Evolutionary conservation across 2,888 invertebrate species (phyloP).

Genomic region (Pilophorus perplexus): DNA sequence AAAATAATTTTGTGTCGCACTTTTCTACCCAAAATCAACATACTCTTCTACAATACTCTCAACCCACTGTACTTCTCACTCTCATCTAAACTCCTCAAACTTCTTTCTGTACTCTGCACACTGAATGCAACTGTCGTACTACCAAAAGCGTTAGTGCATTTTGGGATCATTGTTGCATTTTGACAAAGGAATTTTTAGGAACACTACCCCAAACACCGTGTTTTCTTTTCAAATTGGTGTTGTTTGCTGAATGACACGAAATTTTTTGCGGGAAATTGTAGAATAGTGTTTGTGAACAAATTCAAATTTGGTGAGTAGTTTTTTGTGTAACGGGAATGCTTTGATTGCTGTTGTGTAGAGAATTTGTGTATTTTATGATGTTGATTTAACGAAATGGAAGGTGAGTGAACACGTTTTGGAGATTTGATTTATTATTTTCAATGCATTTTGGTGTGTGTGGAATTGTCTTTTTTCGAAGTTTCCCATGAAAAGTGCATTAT

Average conservation of each 20-base stretch:
- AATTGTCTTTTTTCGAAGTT: neutral
- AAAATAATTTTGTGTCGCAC: neutral
- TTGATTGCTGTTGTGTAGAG: slow-evolving; percentile 34
- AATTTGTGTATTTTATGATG: slow-evolving; percentile 1
- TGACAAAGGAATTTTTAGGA: slow-evolving; percentile 14
- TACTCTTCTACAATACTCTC: neutral
- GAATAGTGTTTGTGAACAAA: slow-evolving; percentile 27
- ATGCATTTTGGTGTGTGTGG: slow-evolving; percentile 6
- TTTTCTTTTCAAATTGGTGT: slow-evolving; percentile 29
- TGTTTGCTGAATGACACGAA: slow-evolving; percentile 37
- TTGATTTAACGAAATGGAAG: neutral
- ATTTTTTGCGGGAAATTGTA: slow-evolving; percentile 21
- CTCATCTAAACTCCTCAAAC: slow-evolving; percentile 4
- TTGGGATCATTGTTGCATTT: slow-evolving; percentile 40
- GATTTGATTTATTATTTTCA: neutral
- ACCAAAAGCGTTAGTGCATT: slow-evolving; percentile 30
- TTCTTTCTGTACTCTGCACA: slow-evolving; percentile 12
- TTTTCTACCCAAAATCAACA: slow-evolving; percentile 2
- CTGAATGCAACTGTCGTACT: slow-evolving; percentile 33
- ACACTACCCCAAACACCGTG: too few species aligned
- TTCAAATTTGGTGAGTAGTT: slow-evolving; percentile 17
- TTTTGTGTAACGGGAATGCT: slow-evolving; percentile 26
- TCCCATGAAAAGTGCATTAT: too few species aligned
- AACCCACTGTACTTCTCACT: too few species aligned
- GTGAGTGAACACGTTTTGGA: slow-evolving; percentile 4